These are phyloP conservation scores for Portevinia maculata DNA, from an alignment of 2,888 invertebrate species.

Conservation along the genomic window DNA sequence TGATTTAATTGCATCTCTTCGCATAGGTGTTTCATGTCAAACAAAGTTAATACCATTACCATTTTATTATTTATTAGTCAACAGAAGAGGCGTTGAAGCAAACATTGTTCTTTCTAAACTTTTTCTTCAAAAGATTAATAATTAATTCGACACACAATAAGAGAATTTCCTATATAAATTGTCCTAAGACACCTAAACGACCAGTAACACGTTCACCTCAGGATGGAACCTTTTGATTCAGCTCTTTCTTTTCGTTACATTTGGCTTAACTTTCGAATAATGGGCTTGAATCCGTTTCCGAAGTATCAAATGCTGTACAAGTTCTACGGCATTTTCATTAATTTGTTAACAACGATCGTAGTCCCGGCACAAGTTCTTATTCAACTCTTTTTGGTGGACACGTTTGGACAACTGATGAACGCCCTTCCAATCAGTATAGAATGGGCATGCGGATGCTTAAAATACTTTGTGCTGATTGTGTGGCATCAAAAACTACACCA, in stretches of 20 bases:
- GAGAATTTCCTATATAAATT: not conserved
- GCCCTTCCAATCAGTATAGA: constrained; percentile 72
- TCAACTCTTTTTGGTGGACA: constrained; percentile 52
- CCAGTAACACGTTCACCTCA: not conserved
- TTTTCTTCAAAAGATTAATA: not conserved
- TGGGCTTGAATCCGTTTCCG: constrained; percentile 68
- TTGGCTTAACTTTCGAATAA: constrained; percentile 71
- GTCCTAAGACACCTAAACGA: not conserved
- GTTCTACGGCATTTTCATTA: constrained; percentile 59
- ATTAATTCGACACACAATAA: not conserved
- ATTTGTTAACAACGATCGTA: constrained; percentile 36
- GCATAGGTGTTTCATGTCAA: too few species aligned
- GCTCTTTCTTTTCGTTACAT: constrained; percentile 71
- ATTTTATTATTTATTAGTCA: too few species aligned
- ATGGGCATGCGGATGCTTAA: constrained; percentile 55
- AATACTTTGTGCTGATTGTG: constrained; percentile 54
- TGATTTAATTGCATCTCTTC: too few species aligned
- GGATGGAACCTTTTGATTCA: constrained; percentile 66
- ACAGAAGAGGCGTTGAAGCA: not conserved
- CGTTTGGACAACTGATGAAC: constrained; percentile 51
- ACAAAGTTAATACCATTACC: too few species aligned
- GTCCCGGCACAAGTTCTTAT: constrained; percentile 55
- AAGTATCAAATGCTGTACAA: constrained; percentile 48
- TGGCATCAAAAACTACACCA: constrained; percentile 39
- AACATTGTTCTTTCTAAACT: not conserved